Base-by-base conservation (phyloP, 2,888 invertebrate genomes). In the Spodoptera littoralis region DNA sequence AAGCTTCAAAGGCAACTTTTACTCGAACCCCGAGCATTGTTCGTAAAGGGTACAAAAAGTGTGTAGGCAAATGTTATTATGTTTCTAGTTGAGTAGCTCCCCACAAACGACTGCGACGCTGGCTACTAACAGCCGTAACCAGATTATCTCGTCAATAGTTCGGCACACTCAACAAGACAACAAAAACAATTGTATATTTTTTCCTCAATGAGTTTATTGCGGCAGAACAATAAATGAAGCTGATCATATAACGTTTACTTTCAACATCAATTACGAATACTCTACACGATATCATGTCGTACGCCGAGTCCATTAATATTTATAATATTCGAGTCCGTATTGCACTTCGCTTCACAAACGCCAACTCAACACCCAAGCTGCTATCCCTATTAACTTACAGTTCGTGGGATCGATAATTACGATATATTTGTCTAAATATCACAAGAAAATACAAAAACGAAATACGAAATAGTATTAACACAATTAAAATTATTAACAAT, bases 141-240 rank as follows among this genome's bases (percentile, higher is more conserved):
- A 82, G 82, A 84, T 86, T 81, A 86, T 77, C 80, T 82, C 69
- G 55, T 73, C 73, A 70, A 77, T 81, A 83, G 85, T 88, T 85
- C 83, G 85, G 83, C 79, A 77, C 77, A 83, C 88, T 85, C 83
- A 84, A 84, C 85, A 70, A 79, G 70, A 79, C 90, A 92, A 93
- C 90, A 90, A 93, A 93, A 93, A 91, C 91, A 91, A 92, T 84
- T 63, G 79, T 84, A 82, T 65, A 78, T 89, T 89, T 88, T 85
- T 92, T 92, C 89, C 87, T 93, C 92, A 94, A 91, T 93, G 92
- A 90, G 88, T 94, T 94, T 94, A 94, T 93, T 94, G 92, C 93
- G 92, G 87, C 92, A 93, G 93, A 94, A 94, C 94, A 94, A 92
- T 93, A 93, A 93, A 92, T 93, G 94, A 94, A 94, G 94, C 94